phyloP scores from a whole-genome alignment of 64 coral and sea anemone species.

The Montipora cactus region DNA sequence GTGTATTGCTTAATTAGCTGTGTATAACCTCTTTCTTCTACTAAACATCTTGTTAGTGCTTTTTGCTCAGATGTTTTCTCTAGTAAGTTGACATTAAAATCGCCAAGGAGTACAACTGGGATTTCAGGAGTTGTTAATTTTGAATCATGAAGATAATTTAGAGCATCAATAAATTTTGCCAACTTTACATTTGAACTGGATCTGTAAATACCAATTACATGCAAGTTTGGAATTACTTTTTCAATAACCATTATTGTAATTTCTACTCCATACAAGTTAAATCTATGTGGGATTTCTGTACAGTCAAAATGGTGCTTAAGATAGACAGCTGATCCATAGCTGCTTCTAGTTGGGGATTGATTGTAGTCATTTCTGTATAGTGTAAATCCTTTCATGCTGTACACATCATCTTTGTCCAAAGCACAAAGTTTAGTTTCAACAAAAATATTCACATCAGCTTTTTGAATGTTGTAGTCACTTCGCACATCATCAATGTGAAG shows the following conservation, averaged over 20 bases:
- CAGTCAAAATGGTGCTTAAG: neutral
- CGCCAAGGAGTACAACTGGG: slow-evolving; percentile 21
- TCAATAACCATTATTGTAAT: slow-evolving; percentile 57
- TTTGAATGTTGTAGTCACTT: slow-evolving; percentile 27
- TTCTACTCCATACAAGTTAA: slow-evolving; percentile 67
- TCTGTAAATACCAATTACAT: slow-evolving; percentile 68
- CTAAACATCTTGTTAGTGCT: slow-evolving; percentile 19
- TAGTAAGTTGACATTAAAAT: slow-evolving; percentile 69
- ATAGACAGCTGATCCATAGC: slow-evolving; percentile 55
- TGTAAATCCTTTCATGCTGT: neutral
- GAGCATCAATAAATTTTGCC: slow-evolving; percentile 37
- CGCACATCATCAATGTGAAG: slow-evolving; percentile 53
- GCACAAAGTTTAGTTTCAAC: slow-evolving; percentile 33
- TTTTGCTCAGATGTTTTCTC: slow-evolving; percentile 29
- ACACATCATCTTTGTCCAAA: neutral
- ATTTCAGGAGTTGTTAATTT: slow-evolving; percentile 11
- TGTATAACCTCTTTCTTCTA: slow-evolving; percentile 26
- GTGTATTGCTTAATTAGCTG: slow-evolving; percentile 51
- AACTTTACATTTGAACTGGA: slow-evolving; percentile 45
- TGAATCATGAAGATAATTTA: slow-evolving; percentile 56
- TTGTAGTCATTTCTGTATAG: slow-evolving; percentile 45
- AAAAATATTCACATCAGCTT: slow-evolving; percentile 58
- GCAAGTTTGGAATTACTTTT: slow-evolving; percentile 40
- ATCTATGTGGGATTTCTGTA: slow-evolving; percentile 10
- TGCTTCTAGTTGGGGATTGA: neutral